Conservation (phyloP, 2,797 vertebrate genomes). For the Remorina albescens region DNA sequence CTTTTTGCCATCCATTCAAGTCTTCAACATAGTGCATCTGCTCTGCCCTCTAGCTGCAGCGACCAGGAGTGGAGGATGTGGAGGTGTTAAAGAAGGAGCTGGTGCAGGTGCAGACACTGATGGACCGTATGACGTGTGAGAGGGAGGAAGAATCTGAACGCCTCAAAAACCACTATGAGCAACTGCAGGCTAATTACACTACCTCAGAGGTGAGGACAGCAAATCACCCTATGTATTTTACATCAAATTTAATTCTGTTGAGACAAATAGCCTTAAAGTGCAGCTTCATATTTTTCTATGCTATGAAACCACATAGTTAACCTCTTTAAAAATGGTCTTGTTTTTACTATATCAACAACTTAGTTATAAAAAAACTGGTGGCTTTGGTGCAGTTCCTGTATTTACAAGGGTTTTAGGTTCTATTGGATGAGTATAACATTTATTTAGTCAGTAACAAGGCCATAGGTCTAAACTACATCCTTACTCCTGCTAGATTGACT, state of each 20-base stretch:
- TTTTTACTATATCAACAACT: too few species aligned
- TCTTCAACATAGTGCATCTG: slow-evolving; percentile 26
- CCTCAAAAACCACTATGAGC: slow-evolving; percentile 90
- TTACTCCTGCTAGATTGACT: too few species aligned
- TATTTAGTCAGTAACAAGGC: background rate
- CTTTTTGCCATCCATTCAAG: background rate
- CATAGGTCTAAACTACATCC: background rate
- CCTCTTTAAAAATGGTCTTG: slow-evolving; percentile 9
- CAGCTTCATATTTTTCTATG: slow-evolving; percentile 26
- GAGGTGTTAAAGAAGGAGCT: slow-evolving; percentile 96
- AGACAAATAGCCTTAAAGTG: slow-evolving; percentile 13
- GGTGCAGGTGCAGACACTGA: slow-evolving; percentile 96
- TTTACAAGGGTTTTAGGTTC: background rate
- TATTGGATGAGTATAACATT: background rate
- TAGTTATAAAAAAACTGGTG: slow-evolving; percentile 3
- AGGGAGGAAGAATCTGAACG: slow-evolving; percentile 92
- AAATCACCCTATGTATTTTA: background rate
- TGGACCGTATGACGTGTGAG: slow-evolving; percentile 95
- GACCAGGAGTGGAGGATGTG: slow-evolving; percentile 97
- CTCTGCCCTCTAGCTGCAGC: slow-evolving; percentile 89
- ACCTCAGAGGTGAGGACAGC: slow-evolving; percentile 90
- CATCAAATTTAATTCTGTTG: background rate
- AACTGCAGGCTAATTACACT: slow-evolving; percentile 89
- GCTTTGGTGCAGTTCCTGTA: background rate
- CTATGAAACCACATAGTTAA: slow-evolving; percentile 6